Base-by-base conservation (phyloP, 2,888 invertebrate genomes). In the Galerucella nymphaeae region DNA sequence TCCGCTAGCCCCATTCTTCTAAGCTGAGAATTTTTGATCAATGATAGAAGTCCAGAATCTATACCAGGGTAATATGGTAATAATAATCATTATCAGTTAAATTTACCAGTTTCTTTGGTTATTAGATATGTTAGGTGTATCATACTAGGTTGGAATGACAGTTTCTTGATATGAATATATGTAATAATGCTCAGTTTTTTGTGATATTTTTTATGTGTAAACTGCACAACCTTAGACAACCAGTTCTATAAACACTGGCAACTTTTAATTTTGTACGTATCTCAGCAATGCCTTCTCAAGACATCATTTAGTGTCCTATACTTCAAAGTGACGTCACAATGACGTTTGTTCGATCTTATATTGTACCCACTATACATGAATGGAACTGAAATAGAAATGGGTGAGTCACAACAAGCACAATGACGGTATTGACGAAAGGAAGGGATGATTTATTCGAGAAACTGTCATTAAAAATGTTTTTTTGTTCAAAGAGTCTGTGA, bases 401-500 rank as follows among this genome's bases (percentile, higher is more conserved):
- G n/a, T n/a, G n/a, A n/a, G 30, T 38, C 1, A 38, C 30, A 38
- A 38, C 8, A 38, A 38, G 30, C 30, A 38, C 30, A 38, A 38
- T 8, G 30, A 38, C 30, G 30, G 23, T 38, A 38, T 38, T 9
- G 8, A 38, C 30, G 30, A 38, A 9, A 9, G 8, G 30, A 8
- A 38, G 30, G 30, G 30, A 64, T 20, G n/a, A 8, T 57, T 57
- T 42, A 20, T 9, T 66, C 45, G 45, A 63, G 45, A 70, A 70
- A 64, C 53, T 55, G 38, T 58, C 30, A 20, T 30, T 20, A 2
- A 14, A 55, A n/a, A 8, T n/a, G 9, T 11, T 55, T 50, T 48
- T 48, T 61, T 62, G 30, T 68, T 68, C 41, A 53, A 63, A 70
- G 45, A 70, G 62, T 61, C 23, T 53, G 69, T 69, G 53, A 55